Base-by-base conservation (phyloP, 2,113 vertebrate species). In the Genyomyrus donnyi region DNA sequence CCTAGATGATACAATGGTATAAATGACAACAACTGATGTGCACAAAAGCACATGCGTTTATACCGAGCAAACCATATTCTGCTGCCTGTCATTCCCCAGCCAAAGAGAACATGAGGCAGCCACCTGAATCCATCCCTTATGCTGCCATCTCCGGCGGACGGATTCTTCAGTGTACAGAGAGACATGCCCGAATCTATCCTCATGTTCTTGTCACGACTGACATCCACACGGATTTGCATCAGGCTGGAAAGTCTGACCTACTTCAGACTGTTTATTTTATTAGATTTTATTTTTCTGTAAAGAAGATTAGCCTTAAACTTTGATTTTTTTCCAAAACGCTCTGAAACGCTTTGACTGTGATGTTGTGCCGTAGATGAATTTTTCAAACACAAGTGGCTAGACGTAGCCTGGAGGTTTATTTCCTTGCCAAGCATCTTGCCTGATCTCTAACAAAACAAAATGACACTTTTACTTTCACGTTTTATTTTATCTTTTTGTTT, bases 241-340 rank as follows among this genome's bases (percentile, higher is more conserved):
- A 94, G 94, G 92, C 92, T 92, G 93, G 91, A 91, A 93, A 42
- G 92, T 93, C 56, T 94, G 94, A 94, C 94, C 93, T 92, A 90
- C 92, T 92, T 94, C 91, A 84, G 89, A 92, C 92, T 91, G 92
- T 35, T 87, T 53, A 42, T 80, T 80, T 80, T 42, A 17, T 87
- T 86, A 48, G 91, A 93, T 93, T 94, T 93, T 91, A 93, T 91
- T 85, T 85, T 92, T 92, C 19, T 92, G 74, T 86, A 89, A 88
- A 91, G 1, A 52, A 90, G 93, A 94, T 93, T 93, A 91, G 89
- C 84, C 21, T n/a, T 48, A 89, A 91, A 91, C 92, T 88, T 74
- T 56, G 88, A 11, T 31, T 24, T 70, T 56, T 53, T 53, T 52
- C 39, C 39, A 42, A 42, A 42, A 42, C 39, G 92, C 66, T 89